Evolutionary conservation across 92 coral and sea anemone species (phyloP).

Genomic region (Pocillopora meandrina): DNA sequence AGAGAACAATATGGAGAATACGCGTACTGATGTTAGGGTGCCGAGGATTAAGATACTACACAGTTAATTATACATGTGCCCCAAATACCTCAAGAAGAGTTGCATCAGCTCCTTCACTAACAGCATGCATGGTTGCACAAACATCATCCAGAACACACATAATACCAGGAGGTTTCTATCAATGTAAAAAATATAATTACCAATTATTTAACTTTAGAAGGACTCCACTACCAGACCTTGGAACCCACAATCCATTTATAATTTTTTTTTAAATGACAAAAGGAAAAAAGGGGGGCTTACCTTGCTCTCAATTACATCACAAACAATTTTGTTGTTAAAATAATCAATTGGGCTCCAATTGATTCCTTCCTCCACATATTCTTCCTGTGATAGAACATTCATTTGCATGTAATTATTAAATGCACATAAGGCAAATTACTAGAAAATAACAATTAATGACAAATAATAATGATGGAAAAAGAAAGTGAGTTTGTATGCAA

Average conservation of each 20-base stretch:
- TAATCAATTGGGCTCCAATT: slow-evolving; percentile 96
- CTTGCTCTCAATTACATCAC: slow-evolving; percentile 99
- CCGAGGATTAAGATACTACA: too few species aligned
- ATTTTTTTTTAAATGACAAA: not conserved
- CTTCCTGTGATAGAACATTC: slow-evolving; percentile 64
- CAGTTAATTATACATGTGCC: too few species aligned
- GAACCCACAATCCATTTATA: too few species aligned
- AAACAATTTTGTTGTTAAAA: slow-evolving; percentile 98
- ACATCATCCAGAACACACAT: slow-evolving; percentile 99
- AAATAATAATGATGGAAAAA: too few species aligned
- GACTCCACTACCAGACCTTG: not conserved
- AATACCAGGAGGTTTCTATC: slow-evolving; percentile 93
- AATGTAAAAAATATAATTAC: slow-evolving; percentile 3
- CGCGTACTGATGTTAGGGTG: too few species aligned
- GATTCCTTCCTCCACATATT: slow-evolving; percentile 98
- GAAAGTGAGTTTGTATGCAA: too few species aligned
- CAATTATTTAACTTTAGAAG: not conserved
- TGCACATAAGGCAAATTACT: not conserved
- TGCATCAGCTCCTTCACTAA: slow-evolving; percentile 97
- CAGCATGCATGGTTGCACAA: slow-evolving; percentile 99
- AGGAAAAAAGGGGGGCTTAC: slow-evolving; percentile 23
- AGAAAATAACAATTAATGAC: not conserved
- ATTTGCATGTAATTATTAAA: not conserved
- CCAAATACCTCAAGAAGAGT: slow-evolving; percentile 81
- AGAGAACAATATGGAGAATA: too few species aligned